Percentiles rank a stretch among this genome's conserved stretches.
Evolutionary conservation across 35 echinoderm and acorn worm species (phyloP).

Genomic region (Anneissia japonica): DNA sequence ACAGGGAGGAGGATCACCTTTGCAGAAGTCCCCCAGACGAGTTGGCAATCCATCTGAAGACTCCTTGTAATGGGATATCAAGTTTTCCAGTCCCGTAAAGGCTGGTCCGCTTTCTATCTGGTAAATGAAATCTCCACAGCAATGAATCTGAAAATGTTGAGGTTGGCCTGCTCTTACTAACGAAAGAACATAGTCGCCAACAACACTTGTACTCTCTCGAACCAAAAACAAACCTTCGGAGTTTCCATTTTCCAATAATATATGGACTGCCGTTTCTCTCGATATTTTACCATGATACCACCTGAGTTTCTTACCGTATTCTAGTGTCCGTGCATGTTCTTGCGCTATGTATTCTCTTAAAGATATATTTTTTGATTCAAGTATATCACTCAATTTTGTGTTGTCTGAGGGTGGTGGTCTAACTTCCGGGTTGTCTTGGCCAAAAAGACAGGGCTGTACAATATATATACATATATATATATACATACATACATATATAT

Average conservation of each 20-base stretch:
- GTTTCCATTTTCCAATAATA: slow-evolving; percentile 57
- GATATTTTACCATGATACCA: slow-evolving; percentile 98
- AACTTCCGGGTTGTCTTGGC: slow-evolving; percentile 15
- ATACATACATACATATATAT: too few species aligned
- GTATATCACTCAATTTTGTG: neutral
- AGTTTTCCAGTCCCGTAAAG: slow-evolving; percentile 48
- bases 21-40: slow-evolving; percentile 29
- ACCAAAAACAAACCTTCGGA: slow-evolving; percentile 63
- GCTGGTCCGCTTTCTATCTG: slow-evolving; percentile 60
- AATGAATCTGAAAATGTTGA: slow-evolving; percentile 94
- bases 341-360: slow-evolving; percentile 60
- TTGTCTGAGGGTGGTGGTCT: neutral
- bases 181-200: slow-evolving; percentile 94
- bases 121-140: slow-evolving; percentile 77
- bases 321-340: slow-evolving; percentile 47
- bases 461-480: too few species aligned
- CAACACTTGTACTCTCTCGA: slow-evolving; percentile 69
- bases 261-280: slow-evolving; percentile 76
- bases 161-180: slow-evolving; percentile 59
- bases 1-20: slow-evolving; percentile 31
- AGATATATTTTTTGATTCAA: slow-evolving; percentile 12
- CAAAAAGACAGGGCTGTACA: neutral
- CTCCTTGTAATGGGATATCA: slow-evolving; percentile 30
- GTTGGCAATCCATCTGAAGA: slow-evolving; percentile 45
- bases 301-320: slow-evolving; percentile 67